Percentiles rank a stretch among this genome's conserved stretches.
These are phyloP conservation scores for Hydractinia echinata DNA, from an alignment of 30 jellyfish, hydroid and myxozoan species.

Conservation along the genomic window DNA sequence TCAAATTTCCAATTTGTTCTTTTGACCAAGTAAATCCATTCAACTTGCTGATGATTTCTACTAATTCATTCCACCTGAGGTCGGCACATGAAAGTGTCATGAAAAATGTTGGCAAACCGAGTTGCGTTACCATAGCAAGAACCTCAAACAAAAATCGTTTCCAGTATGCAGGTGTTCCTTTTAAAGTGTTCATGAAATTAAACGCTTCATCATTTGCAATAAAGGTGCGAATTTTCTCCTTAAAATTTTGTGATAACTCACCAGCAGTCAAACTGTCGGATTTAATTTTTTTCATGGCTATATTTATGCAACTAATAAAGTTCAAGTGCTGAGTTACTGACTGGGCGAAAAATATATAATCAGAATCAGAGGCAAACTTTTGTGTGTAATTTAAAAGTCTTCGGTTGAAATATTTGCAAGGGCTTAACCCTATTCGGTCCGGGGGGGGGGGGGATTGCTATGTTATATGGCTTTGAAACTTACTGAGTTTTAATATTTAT, in stretches of 20 bases:
- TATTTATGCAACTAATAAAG: slow-evolving; percentile 19
- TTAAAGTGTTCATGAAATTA: slow-evolving; percentile 28
- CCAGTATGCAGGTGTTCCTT: slow-evolving; percentile 61
- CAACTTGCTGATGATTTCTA: slow-evolving; percentile 13
- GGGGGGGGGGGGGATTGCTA: no score
- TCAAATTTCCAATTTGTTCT: background rate
- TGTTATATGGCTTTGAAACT: no score
- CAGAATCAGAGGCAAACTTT: slow-evolving; percentile 28
- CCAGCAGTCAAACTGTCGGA: slow-evolving; percentile 44
- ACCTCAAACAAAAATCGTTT: slow-evolving; percentile 39
- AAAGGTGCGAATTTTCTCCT: slow-evolving; percentile 6
- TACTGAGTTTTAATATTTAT: no score
- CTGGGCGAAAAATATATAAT: slow-evolving; percentile 25
- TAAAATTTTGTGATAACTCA: slow-evolving; percentile 21
- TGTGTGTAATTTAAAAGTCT: slow-evolving; percentile 28
- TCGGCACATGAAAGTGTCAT: slow-evolving; percentile 48
- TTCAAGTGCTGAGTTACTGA: slow-evolving; percentile 36
- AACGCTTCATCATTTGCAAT: slow-evolving; percentile 25
- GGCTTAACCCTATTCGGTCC: no score
- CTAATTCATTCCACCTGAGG: slow-evolving; percentile 20
- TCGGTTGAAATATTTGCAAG: slow-evolving; percentile 28
- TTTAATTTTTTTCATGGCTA: slow-evolving; percentile 28
- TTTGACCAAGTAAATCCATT: background rate
- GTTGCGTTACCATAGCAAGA: slow-evolving; percentile 51
- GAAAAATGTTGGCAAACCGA: slow-evolving; percentile 42